phyloP scores from a whole-genome alignment of 2,797 vertebrate genomes.

The Astyanax mexicanus region DNA sequence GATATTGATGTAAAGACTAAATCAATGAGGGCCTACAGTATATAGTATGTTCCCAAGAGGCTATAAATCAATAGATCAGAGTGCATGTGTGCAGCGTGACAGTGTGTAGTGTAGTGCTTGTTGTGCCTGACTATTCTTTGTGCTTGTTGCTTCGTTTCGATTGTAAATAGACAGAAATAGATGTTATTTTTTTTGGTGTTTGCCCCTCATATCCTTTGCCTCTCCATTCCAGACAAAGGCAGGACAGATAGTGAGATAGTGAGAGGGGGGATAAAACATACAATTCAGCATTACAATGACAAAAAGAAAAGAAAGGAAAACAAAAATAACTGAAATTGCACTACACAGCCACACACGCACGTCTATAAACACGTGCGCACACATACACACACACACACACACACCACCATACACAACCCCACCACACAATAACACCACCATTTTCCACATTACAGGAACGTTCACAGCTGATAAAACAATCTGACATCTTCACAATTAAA shows the following conservation, averaged over 20 bases:
- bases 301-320: constrained; percentile 44
- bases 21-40: constrained; percentile 40
- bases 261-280: constrained; percentile 55
- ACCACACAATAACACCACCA: constrained; percentile 61
- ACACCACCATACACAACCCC: constrained; percentile 57
- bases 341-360: constrained; percentile 59
- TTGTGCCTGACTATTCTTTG: constrained; percentile 77
- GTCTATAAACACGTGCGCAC: constrained; percentile 48
- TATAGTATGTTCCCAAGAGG: constrained; percentile 50
- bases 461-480: constrained; percentile 73
- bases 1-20: constrained; percentile 27
- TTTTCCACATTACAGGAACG: constrained; percentile 68
- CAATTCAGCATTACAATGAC: constrained; percentile 60
- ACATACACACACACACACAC: constrained; percentile 30
- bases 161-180: constrained; percentile 71
- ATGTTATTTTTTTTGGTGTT: constrained; percentile 74
- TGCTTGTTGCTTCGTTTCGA: constrained; percentile 73
- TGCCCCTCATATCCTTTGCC: constrained; percentile 57
- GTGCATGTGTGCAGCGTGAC: constrained; percentile 47
- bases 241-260: constrained; percentile 31
- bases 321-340: constrained; percentile 53
- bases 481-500: constrained; percentile 64
- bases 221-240: constrained; percentile 46
- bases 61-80: too few relatives aligned
- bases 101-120: constrained; percentile 50